Evolutionary conservation across 2,113 vertebrate species (phyloP), one percentile per base, ranked within the genome.

Genomic region (Camelus bactrianus): DNA sequence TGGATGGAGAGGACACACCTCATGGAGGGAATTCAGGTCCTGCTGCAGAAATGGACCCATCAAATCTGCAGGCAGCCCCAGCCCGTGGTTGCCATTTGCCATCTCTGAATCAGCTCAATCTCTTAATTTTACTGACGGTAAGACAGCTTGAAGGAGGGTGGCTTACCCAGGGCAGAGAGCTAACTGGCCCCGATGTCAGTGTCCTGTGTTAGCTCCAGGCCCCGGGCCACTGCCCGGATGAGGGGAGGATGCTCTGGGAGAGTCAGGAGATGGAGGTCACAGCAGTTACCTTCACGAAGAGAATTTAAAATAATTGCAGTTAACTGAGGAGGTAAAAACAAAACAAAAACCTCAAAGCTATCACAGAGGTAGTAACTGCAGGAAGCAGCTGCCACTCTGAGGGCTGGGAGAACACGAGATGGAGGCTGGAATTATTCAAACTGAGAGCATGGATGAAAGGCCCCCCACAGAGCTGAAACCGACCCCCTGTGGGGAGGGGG

Each of bases 201-300:
- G 32, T 70, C 60, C 28, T 56, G 13, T 60, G 50, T 94, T 91
- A 91, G 62, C 30, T 35, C 4, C 24, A 50, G 85, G 15, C 24
- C 30, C 42, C 35, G 28, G 35, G 13, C 79, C 48, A 2, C 38
- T 8, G n/a, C 62, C 67, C 64, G 8, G 42, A 35, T 84, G 73
- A 88, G 24, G 91, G 52, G 56, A 75, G 72, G 94, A 69, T 35
- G 0, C 26, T 35, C 54, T 10, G 26, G 50, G 5, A 0, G 5
- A 70, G 46, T 50, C 70, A 62, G 38, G 22, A 91, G 52, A 62
- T 19, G 75, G 90, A 76, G 54, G 52, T 58, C 58, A 72, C n/a
- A 35, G 48, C 42, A 46, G 9, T 84, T 81, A 46, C 80, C 89
- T 96, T 93, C 72, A 79, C 70, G 70, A 81, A 65, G 22, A 65